Evolutionary conservation across 2,888 invertebrate genomes (phyloP), one percentile per base, ranked within the genome.

Genomic region (Meghimatium bilineatum): DNA sequence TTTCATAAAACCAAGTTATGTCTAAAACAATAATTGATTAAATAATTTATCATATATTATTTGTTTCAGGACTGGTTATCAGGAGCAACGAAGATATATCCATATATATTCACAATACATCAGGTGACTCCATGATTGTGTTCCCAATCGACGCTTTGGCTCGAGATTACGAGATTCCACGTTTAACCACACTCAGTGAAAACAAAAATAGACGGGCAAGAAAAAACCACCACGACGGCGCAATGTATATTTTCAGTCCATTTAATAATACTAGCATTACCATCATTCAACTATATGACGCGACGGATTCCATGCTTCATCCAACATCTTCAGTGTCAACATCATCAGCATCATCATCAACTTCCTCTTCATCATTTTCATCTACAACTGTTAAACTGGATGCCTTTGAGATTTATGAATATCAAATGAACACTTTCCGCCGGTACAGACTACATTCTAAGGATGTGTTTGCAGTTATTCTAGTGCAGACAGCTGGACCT

Each of bases 331-430:
- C 78, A 12, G n/a, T 36, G 23, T 26, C 69, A 0, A 32, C 71
- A 32, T 26, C 69, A 0, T 44, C 71, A 32, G 34, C 60, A 23
- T 79, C 83, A 32, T 29, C 71, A 10, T 82, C 82, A 14, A 20
- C 36, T 26, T 76, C 76, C 1, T 67, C 82, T 17, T 66, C 82
- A 56, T 76, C 76, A 56, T 75, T 34, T 66, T 76, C 76, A 36
- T 76, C 82, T 52, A 52, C 72, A 29, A 66, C 74, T 36, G n/a
- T 76, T 60, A 67, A 56, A 49, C 78, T 83, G 34, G 83, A 83
- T 56, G 83, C 83, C 83, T 83, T 83, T 49, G 79, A 79, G 29
- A 83, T 83, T n/a, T 71, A 79, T 71, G 60, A 63, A 56, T 52
- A 66, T 52, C 52, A 63, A 26, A 79, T 83, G 3, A 60, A 83